Percentiles rank a stretch among this genome's conserved stretches.
These are phyloP conservation scores for Drosophila imparisetae DNA, from an alignment of 2,888 invertebrate species.

Conservation along the genomic window DNA sequence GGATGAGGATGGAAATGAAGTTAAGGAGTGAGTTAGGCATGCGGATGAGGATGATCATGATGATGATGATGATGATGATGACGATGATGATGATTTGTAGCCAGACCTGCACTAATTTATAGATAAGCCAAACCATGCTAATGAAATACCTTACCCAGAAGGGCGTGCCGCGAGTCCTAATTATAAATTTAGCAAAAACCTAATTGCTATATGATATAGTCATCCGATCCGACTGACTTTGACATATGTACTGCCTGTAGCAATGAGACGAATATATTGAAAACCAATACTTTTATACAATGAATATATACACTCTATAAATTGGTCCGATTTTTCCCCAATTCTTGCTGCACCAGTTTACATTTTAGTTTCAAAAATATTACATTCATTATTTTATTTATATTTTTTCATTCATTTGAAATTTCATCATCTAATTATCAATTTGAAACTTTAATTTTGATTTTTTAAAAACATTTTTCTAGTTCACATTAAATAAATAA, in stretches of 20 bases:
- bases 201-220: background rate
- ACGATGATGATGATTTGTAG: constrained; percentile 52
- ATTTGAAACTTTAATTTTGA: background rate
- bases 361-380: background rate
- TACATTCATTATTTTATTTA: too few relatives aligned
- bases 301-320: background rate
- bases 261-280: background rate
- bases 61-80: constrained; percentile 20
- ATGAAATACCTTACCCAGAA: constrained; percentile 15
- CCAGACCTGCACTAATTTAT: constrained; percentile 56
- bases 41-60: background rate
- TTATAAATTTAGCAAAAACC: background rate
- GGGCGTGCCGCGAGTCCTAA: background rate
- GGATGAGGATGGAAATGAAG: background rate
- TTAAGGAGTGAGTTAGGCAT: background rate
- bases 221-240: background rate
- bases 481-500: background rate
- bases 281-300: background rate
- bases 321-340: too few relatives aligned
- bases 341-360: background rate
- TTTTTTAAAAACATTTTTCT: background rate
- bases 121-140: constrained; percentile 53
- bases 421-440: background rate
- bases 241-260: background rate
- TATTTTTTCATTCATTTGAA: background rate